phyloP scores from a whole-genome alignment of 2,113 vertebrate species.

The Aepyceros melampus region DNA sequence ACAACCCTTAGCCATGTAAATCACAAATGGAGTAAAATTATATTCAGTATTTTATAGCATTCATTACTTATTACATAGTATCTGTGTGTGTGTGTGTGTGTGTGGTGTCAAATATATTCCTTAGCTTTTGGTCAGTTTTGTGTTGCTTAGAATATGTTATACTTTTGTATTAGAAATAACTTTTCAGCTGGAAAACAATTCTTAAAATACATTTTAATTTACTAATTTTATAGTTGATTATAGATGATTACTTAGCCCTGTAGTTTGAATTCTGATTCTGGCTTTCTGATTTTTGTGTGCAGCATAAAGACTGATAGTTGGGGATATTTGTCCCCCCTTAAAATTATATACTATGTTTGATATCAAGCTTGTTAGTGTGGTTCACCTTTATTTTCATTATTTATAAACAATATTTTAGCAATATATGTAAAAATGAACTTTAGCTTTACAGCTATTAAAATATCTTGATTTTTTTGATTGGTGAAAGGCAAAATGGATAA shows the following conservation, averaged over 20 bases:
- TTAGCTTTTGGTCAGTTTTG: not conserved
- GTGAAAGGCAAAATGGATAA: not conserved
- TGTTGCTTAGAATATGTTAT: slow-evolving; percentile 13
- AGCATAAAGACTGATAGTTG: not conserved
- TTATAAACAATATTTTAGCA: not conserved
- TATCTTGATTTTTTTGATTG: slow-evolving; percentile 6
- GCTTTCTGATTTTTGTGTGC: not conserved
- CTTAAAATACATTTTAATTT: slow-evolving; percentile 7
- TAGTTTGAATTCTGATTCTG: not conserved
- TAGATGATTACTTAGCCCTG: not conserved
- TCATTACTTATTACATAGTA: not conserved
- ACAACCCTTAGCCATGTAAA: not conserved
- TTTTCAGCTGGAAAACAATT: slow-evolving; percentile 7
- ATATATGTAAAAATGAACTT: not conserved
- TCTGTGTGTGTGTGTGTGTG: not conserved
- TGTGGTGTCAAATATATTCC: not conserved
- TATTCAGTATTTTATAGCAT: not conserved
- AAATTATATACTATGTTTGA: not conserved
- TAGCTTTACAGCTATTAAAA: not conserved
- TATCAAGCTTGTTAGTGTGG: not conserved
- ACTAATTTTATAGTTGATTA: not conserved
- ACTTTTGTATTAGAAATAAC: slow-evolving; percentile 9
- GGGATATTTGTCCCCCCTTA: not conserved
- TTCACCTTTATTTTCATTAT: slow-evolving; percentile 9
- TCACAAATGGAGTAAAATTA: not conserved